Evolutionary conservation across 2,113 vertebrate species (phyloP).

Genomic region (Myrmecobius fasciatus): DNA sequence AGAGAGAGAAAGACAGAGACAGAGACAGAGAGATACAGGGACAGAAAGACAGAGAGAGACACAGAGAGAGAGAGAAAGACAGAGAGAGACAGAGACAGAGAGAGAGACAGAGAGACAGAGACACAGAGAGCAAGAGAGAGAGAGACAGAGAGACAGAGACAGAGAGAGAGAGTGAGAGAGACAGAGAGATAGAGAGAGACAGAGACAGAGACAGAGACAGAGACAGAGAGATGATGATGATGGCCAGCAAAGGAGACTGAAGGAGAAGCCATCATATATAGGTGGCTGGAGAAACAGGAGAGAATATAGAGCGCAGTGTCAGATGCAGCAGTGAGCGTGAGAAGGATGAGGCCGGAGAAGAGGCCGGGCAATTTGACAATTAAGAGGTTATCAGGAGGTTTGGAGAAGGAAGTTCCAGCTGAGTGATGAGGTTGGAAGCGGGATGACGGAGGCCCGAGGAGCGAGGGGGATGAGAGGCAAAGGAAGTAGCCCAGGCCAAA

Average conservation of each 20-base stretch:
- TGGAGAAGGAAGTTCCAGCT: background rate
- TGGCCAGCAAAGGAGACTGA: background rate
- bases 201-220: no score
- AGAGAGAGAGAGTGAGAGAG: no score
- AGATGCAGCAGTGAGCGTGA: background rate
- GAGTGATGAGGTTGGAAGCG: background rate
- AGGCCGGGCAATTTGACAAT: background rate
- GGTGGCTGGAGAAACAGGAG: background rate
- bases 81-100: no score
- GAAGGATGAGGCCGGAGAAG: background rate
- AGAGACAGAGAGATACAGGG: no score
- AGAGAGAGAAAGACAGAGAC: no score
- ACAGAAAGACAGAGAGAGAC: no score
- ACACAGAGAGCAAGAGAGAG: no score
- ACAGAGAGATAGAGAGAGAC: no score
- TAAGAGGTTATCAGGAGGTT: background rate
- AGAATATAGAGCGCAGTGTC: background rate
- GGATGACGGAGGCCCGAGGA: background rate
- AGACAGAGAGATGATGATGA: background rate
- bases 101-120: no score
- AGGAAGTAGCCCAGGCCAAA: no score
- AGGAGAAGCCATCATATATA: background rate
- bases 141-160: no score
- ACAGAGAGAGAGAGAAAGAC: no score
- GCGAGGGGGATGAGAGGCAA: background rate